Conservation (phyloP, 2,888 invertebrate genomes). For the Thelaira solivaga region DNA sequence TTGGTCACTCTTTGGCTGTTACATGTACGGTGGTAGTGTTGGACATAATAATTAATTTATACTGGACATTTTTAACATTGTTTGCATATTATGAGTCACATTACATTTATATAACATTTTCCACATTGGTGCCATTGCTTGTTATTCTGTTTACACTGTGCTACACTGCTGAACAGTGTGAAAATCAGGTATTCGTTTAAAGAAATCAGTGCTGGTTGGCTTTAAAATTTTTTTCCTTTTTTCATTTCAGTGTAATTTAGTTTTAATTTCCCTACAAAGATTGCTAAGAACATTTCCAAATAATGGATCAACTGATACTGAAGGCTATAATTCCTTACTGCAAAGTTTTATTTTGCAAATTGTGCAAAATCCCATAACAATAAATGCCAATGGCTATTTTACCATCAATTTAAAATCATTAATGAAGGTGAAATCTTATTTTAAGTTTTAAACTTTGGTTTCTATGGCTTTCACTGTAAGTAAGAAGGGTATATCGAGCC, state of each 20-base stretch:
- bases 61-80: conserved; percentile 66
- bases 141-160: conserved; percentile 64
- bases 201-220: too few species aligned
- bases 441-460: too few species aligned
- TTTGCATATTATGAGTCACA: conserved; percentile 59
- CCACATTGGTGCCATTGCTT: conserved; percentile 61
- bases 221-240: too few species aligned
- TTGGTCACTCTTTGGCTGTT: conserved; percentile 67
- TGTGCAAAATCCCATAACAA: conserved; percentile 66
- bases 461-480: too few species aligned
- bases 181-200: conserved; percentile 69
- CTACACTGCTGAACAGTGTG: conserved; percentile 68
- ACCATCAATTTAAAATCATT: conserved; percentile 67
- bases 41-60: conserved; percentile 67
- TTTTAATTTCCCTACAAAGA: conserved; percentile 64
- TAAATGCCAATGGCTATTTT: conserved; percentile 68
- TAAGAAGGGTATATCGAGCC: too few species aligned
- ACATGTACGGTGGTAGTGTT: conserved; percentile 67
- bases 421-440: conserved; percentile 71
- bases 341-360: conserved; percentile 70
- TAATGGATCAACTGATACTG: conserved; percentile 7
- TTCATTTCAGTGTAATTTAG: conserved; percentile 62
- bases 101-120: conserved; percentile 62
- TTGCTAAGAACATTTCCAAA: conserved; percentile 59
- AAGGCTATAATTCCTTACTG: conserved; percentile 65